A percentile compares a stretch with the other conserved stretches of the same genome.
phyloP scores from a whole-genome alignment of 2,797 vertebrate genomes.

The Rhabdomys pumilio region DNA sequence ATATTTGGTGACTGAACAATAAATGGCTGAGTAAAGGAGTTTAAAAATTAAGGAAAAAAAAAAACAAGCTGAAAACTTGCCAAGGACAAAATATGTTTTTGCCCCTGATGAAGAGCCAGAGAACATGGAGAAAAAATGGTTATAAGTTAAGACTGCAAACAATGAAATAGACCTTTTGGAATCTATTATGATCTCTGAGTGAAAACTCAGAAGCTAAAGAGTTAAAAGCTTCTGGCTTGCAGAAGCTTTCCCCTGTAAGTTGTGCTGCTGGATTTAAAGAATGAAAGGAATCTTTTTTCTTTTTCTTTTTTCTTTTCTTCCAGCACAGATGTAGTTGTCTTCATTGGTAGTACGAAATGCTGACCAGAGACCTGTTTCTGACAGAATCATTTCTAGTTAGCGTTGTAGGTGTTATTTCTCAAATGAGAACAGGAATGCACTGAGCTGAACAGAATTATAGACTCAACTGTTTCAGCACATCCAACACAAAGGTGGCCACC shows the following conservation, averaged over 20 bases:
- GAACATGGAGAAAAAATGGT: slow-evolving; percentile 41
- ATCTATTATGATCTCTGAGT: not conserved
- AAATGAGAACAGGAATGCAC: not conserved
- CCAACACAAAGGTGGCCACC: not conserved
- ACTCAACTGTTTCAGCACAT: not conserved
- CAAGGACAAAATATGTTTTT: not conserved
- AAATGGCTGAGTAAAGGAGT: not conserved
- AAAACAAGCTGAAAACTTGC: slow-evolving; percentile 3
- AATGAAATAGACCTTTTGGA: not conserved
- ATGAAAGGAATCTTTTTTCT: not conserved
- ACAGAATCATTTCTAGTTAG: slow-evolving; percentile 19
- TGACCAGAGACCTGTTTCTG: not conserved
- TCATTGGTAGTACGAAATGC: slow-evolving; percentile 33
- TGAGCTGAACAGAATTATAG: not conserved
- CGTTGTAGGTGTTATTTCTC: slow-evolving; percentile 20
- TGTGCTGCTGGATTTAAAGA: slow-evolving; percentile 4
- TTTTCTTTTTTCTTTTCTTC: not conserved
- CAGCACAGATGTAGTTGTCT: not conserved
- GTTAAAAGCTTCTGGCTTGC: slow-evolving; percentile 13
- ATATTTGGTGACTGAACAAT: not conserved
- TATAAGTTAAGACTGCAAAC: not conserved
- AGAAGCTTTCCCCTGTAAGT: not conserved
- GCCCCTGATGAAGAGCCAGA: not conserved
- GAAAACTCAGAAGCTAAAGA: slow-evolving; percentile 41
- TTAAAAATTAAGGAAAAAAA: slow-evolving; percentile 55